Evolutionary conservation across 2,888 invertebrate species (phyloP).

Genomic region (Luffia ferchaultella): DNA sequence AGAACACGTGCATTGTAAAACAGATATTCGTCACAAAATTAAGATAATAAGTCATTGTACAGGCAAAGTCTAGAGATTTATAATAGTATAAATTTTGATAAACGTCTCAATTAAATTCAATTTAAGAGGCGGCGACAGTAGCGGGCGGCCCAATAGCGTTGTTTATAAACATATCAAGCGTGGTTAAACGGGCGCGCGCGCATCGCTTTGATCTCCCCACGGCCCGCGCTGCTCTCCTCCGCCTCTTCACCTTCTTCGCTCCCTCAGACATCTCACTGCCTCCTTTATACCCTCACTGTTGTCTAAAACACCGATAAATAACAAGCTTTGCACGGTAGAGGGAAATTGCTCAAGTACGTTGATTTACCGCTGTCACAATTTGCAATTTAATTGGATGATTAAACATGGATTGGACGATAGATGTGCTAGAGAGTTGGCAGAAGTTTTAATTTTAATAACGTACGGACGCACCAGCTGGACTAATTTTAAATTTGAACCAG

Average conservation of each 20-base stretch:
- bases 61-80: too few species aligned
- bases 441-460: too few species aligned
- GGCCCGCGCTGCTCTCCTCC: conserved; percentile 15
- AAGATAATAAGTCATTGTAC: too few species aligned
- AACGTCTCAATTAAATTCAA: neutral
- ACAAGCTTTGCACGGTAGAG: neutral
- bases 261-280: neutral
- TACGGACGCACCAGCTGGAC: too few species aligned
- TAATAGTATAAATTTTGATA: too few species aligned
- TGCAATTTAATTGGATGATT: neutral
- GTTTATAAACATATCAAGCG: conserved; percentile 25
- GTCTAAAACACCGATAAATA: conserved; percentile 1
- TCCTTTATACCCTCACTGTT: neutral
- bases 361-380: conserved; percentile 4
- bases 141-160: conserved; percentile 10
- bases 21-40: too few species aligned
- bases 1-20: too few species aligned
- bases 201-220: conserved; percentile 23
- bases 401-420: neutral
- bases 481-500: too few species aligned
- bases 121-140: neutral
- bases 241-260: conserved; percentile 16
- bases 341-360: conserved; percentile 4
- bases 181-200: conserved; percentile 20
- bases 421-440: too few species aligned